Evolutionary conservation across 2,888 invertebrate genomes (phyloP).

Genomic region (Oscheius sp.): DNA sequence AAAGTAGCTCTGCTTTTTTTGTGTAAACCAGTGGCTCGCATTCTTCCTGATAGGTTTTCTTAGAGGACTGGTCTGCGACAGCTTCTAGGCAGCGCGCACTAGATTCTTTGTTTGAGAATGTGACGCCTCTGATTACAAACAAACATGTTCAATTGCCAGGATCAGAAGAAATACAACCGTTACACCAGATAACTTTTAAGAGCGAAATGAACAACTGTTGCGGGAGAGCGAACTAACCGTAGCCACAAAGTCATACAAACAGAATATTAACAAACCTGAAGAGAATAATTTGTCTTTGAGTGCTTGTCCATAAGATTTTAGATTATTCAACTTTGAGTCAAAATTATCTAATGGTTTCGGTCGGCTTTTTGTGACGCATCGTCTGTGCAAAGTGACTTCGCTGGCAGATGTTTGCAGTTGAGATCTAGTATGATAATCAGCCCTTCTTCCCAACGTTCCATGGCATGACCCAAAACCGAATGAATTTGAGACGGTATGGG

Average conservation of each 20-base stretch:
- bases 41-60: conserved; percentile 25
- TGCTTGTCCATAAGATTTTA: conserved; percentile 8
- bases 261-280: conserved; percentile 13
- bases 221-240: too few species aligned
- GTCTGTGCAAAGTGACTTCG: conserved; percentile 9
- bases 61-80: conserved; percentile 32
- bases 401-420: conserved; percentile 30
- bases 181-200: neutral
- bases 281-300: conserved; percentile 9
- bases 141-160: conserved; percentile 23
- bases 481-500: neutral
- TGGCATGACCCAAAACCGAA: conserved; percentile 15
- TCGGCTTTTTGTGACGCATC: neutral
- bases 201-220: too few species aligned
- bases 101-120: conserved; percentile 37
- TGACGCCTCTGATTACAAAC: conserved; percentile 34
- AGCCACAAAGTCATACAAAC: neutral
- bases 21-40: neutral
- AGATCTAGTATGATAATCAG: conserved; percentile 10
- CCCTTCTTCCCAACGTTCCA: conserved; percentile 1
- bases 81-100: conserved; percentile 31
- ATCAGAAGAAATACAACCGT: neutral
- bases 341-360: neutral
- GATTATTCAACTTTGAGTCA: neutral
- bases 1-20: neutral